phyloP scores from a whole-genome alignment of 1,140 invertebrate genomes.

The Calephelis virginiensis region DNA sequence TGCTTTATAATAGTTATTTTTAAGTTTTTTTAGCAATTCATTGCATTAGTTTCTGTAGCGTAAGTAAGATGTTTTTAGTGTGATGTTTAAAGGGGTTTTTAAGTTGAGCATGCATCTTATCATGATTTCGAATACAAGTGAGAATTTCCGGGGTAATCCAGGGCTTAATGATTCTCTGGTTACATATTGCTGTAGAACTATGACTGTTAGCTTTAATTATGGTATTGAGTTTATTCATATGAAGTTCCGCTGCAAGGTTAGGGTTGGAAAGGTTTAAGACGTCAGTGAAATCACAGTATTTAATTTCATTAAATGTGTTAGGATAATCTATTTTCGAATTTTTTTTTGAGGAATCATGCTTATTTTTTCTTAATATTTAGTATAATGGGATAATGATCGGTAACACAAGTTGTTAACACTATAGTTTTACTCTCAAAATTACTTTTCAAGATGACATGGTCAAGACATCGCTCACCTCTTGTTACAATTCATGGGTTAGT shows the following conservation, averaged over 20 bases:
- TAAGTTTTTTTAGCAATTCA: conserved; percentile 23
- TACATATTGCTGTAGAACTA: neutral
- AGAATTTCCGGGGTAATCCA: conserved; percentile 23
- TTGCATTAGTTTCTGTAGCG: conserved; percentile 27
- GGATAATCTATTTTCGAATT: neutral
- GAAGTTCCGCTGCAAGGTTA: conserved; percentile 3
- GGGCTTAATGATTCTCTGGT: conserved; percentile 19
- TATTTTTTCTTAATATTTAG: neutral
- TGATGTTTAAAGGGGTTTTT: conserved; percentile 24
- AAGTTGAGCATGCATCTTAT: conserved; percentile 17
- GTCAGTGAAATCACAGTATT: neutral
- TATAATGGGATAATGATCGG: conserved; percentile 5
- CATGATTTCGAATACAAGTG: conserved; percentile 21
- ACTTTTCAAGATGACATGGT: conserved; percentile 20
- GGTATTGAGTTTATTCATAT: conserved; percentile 2
- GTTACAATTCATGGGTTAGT: conserved; percentile 11
- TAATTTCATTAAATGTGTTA: neutral
- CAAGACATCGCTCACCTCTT: conserved; percentile 1
- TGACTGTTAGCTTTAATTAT: conserved; percentile 16
- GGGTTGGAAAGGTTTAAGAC: conserved; percentile 7
- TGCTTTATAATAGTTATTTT: conserved; percentile 20
- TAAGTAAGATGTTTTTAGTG: conserved; percentile 20
- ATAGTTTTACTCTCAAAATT: conserved; percentile 6
- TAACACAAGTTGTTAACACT: conserved; percentile 17
- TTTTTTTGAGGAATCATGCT: neutral